Evolutionary conservation across 1,140 invertebrate genomes (phyloP), one percentile per base, ranked within the genome.

Genomic region (Heliothis subflexa): DNA sequence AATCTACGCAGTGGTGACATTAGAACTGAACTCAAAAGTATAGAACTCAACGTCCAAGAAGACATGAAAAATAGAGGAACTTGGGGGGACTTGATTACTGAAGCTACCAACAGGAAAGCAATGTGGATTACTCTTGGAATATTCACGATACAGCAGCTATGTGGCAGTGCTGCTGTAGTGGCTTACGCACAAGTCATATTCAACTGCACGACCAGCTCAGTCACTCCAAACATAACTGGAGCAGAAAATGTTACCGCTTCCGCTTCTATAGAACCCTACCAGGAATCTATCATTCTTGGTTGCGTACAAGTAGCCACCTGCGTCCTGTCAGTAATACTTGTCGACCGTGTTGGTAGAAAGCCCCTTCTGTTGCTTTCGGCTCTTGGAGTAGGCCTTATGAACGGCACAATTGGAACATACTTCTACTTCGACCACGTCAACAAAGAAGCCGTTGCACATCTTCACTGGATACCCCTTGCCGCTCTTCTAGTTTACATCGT

Each of bases 141-240:
- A 10, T 96, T 97, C 84, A 94, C 96, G 0, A 96, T 97, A 74
- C 97, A 98, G 89, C 97, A 98, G 87, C 92, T 97, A 18, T 97
- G 96, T 78, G 97, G 97, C 1, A 96, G 97, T 25, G 96, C 97
- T 79, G 97, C 96, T 4, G 95, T 98, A 2, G 96, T 96, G 52
- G 97, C 97, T 21, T 97, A 97, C 86, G 95, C 97, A 18, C 96
- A 97, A 77, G 95, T 95, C 7, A 97, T 98, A 78, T 96, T 98
- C 82, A 86, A 91, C 78, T 95, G 96, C 40, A 95, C 95, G 0
- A 81, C 75, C 14, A 50, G 55, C 10, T 10, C 70, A 59, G 52
- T 72, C 13, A 78, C 81, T 64, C 16, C 57, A 10, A 72, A 49
- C 18, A 18, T 52, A 0, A 82, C 79, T 33, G 76, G 54, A 3